Base-by-base conservation (phyloP, 2,113 vertebrate species). In the Donacobius atricapilla region DNA sequence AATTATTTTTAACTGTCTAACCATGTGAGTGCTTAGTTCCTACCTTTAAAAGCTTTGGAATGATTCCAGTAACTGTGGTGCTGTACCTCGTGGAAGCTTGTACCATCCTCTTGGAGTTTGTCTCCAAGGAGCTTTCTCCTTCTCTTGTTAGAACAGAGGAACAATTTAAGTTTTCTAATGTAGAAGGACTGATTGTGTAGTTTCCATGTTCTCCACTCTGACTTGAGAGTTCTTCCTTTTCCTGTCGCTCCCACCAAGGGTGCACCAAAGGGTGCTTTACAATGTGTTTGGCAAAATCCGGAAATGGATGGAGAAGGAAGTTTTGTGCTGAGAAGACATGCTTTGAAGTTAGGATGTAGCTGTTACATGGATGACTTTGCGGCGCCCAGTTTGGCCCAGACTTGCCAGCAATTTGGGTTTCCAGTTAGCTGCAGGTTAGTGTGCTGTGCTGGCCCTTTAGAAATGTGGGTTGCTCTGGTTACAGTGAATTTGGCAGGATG, bases 331-430 rank as follows among this genome's bases (percentile, higher is more conserved):
- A 42, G 39, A 87, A 19, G 7, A 22, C 19, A 16, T 3, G 33
- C 47, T 73, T 39, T 60, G 44, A 48, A 73, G 31, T 83, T 50
- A 50, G 71, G 58, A 69, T 21, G 17, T 42, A 9, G 50, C 75
- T 90, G 51, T 28, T 69, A 2, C 4, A 1, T 6, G 68, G 61
- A n/a, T 60, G 88, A 71, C 65, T 88, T 37, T 83, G 53, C 82
- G 83, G 48, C 28, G 13, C 3, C 16, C 50, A 39, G 75, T 61
- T 85, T 83, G 85, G 92, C 75, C 75, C 88, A 83, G 92, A 77
- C 94, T 93, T 94, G 95, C 90, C 66, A 61, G 31, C 44, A 79
- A 27, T 61, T 69, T 72, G 88, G 76, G 13, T 82, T 96, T 93
- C 60, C 58, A 78, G 51, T 19, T 56, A 66, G 58, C 64, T 79